Conservation (phyloP, 1,140 invertebrate species). For the Temnothorax curvispinosus region DNA sequence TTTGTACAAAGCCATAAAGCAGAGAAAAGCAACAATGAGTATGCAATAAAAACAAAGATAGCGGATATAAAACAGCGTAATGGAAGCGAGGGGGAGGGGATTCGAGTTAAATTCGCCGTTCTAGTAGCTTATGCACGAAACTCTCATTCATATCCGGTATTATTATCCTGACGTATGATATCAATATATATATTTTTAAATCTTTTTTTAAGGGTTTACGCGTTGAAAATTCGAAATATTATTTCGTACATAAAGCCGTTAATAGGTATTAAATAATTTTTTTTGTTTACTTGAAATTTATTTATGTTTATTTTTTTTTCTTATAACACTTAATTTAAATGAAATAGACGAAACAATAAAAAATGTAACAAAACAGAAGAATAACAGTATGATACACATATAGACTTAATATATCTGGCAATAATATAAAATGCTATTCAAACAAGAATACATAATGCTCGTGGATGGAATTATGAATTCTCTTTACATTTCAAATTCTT, state of each 20-base stretch:
- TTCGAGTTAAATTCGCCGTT: constrained; percentile 39
- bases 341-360: background rate
- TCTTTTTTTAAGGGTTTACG: background rate
- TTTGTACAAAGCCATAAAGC: constrained; percentile 31
- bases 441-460: background rate
- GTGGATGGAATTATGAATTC: background rate
- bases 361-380: background rate
- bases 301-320: background rate
- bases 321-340: background rate
- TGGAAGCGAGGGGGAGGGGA: background rate
- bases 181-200: constrained; percentile 50
- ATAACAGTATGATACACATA: too few species aligned
- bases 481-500: background rate
- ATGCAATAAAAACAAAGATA: constrained; percentile 60
- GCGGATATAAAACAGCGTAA: constrained; percentile 63
- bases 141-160: constrained; percentile 54
- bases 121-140: background rate
- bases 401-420: background rate
- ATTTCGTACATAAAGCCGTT: background rate
- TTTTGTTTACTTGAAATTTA: background rate
- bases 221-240: constrained; percentile 4
- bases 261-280: constrained; percentile 3
- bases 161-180: constrained; percentile 37
- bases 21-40: constrained; percentile 31
- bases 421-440: background rate